phyloP scores from a whole-genome alignment of 2,888 invertebrate species.

The Pomacea canaliculata region DNA sequence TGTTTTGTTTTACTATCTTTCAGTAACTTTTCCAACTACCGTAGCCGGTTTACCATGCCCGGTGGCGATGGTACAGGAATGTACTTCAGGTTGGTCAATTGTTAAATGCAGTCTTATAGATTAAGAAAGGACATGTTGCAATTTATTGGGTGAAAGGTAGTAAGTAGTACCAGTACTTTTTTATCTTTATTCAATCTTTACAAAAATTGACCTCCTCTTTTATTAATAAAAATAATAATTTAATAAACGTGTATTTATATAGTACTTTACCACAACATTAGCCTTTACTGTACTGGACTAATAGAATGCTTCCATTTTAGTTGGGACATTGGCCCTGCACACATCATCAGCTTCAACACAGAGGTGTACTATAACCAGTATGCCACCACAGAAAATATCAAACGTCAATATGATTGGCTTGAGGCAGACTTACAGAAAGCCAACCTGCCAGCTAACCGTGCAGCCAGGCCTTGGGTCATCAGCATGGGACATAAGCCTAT shows the following conservation, averaged over 20 bases:
- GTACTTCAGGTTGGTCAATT: conserved; percentile 61
- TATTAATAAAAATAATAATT: no score
- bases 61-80: conserved; percentile 62
- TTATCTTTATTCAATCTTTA: no score
- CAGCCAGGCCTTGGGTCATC: conserved; percentile 67
- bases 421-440: conserved; percentile 79
- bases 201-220: no score
- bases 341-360: conserved; percentile 89
- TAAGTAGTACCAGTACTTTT: no score
- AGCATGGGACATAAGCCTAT: conserved; percentile 68
- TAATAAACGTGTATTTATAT: no score
- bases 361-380: conserved; percentile 89
- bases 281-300: no score
- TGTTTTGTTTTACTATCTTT: conserved; percentile 42
- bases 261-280: no score
- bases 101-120: no score
- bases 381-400: conserved; percentile 83
- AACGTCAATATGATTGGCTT: conserved; percentile 81
- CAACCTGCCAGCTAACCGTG: conserved; percentile 63
- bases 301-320: conserved; percentile 40
- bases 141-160: no score
- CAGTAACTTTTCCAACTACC: conserved; percentile 96
- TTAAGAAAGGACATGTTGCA: no score
- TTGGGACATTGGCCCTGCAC: conserved; percentile 68
- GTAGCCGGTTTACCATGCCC: conserved; percentile 92